phyloP scores from a whole-genome alignment of 2,888 invertebrate species.

The Drosophila rubida region DNA sequence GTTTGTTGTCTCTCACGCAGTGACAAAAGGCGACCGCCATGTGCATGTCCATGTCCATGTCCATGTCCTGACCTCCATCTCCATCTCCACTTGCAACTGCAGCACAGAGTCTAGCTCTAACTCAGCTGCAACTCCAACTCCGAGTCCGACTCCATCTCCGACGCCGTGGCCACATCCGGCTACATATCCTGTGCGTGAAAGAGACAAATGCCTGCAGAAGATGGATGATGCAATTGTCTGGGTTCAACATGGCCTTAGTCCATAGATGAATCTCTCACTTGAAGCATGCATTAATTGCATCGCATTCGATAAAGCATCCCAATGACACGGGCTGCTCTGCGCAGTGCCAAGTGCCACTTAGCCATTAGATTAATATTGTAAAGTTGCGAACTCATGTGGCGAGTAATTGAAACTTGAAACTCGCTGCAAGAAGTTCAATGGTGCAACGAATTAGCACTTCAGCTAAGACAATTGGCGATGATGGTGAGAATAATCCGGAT shows the following conservation, averaged over 20 bases:
- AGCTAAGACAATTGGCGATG: no score
- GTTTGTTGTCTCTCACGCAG: slow-evolving; percentile 67
- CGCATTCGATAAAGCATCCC: slow-evolving; percentile 52
- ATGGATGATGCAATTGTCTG: slow-evolving; percentile 74
- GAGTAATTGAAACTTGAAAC: neutral
- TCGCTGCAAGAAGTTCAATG: neutral
- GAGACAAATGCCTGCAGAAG: slow-evolving; percentile 75
- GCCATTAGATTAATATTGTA: slow-evolving; percentile 32
- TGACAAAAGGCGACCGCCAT: slow-evolving; percentile 57
- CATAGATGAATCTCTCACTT: slow-evolving; percentile 52
- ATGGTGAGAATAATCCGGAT: no score
- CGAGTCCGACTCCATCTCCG: neutral
- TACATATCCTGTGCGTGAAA: slow-evolving; percentile 57
- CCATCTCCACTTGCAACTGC: neutral
- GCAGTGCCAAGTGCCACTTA: slow-evolving; percentile 19
- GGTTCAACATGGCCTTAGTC: slow-evolving; percentile 54
- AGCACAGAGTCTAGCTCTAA: no score
- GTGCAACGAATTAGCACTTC: no score
- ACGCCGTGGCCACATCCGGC: slow-evolving; percentile 5
- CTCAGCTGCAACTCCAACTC: neutral
- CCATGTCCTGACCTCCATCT: slow-evolving; percentile 8
- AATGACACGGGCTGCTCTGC: slow-evolving; percentile 49
- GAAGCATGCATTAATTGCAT: slow-evolving; percentile 58
- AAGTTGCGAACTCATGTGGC: neutral
- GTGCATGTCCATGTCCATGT: slow-evolving; percentile 41